Evolutionary conservation across 1,140 invertebrate species (phyloP).

Genomic region (Drosophila tsacasi): DNA sequence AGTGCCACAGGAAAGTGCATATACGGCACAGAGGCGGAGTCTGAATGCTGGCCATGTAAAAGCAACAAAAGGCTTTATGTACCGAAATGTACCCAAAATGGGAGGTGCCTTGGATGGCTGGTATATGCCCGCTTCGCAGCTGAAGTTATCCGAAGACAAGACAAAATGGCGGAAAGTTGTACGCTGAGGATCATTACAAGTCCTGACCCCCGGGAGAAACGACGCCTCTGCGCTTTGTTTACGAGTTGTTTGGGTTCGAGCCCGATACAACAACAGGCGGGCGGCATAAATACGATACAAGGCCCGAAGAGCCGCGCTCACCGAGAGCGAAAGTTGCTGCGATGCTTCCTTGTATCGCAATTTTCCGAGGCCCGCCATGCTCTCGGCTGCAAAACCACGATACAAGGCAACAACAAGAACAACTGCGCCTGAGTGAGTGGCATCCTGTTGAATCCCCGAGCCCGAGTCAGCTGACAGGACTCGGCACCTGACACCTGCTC

Average conservation of each 20-base stretch:
- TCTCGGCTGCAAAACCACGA: conserved; percentile 72
- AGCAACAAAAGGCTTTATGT: conserved; percentile 50
- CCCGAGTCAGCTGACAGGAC: conserved; percentile 50
- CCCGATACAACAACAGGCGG: conserved; percentile 56
- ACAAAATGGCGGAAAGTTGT: conserved; percentile 68
- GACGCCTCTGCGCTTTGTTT: conserved; percentile 81
- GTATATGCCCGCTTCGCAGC: conserved; percentile 13
- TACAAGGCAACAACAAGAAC: conserved; percentile 71
- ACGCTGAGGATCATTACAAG: conserved; percentile 12
- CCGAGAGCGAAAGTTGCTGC: conserved; percentile 70
- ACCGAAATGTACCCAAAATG: conserved; percentile 41
- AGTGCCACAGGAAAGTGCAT: conserved; percentile 54
- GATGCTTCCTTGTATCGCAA: conserved; percentile 67
- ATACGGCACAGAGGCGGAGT: conserved; percentile 77
- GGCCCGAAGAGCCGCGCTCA: conserved; percentile 53
- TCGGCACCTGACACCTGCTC: conserved; percentile 64
- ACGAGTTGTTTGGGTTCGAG: conserved; percentile 73
- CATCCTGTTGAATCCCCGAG: conserved; percentile 67
- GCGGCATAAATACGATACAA: conserved; percentile 64
- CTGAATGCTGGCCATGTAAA: conserved; percentile 50
- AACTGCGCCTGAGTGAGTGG: conserved; percentile 7
- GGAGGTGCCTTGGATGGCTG: conserved; percentile 50
- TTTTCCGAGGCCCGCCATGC: conserved; percentile 47
- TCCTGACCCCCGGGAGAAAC: conserved; percentile 21
- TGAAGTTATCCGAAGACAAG: conserved; percentile 10